Evolutionary conservation across 53 echinoderm and acorn worm species (phyloP).

Genomic region (Luidia sarsii): DNA sequence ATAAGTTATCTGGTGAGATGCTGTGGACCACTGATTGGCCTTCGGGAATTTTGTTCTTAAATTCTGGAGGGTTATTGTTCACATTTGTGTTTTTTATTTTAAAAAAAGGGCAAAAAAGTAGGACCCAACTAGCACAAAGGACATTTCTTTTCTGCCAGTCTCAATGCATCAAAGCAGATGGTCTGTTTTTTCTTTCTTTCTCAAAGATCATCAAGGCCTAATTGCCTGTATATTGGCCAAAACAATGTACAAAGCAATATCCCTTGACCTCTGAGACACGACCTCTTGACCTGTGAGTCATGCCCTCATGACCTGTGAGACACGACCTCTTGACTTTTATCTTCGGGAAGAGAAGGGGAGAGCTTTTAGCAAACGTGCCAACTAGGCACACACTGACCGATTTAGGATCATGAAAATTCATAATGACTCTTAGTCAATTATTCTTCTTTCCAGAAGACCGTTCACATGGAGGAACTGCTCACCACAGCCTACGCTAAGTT

Average conservation of each 20-base stretch:
- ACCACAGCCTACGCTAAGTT: too few relatives aligned
- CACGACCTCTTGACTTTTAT: background rate
- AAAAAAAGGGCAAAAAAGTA: background rate
- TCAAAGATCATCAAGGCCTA: too few relatives aligned
- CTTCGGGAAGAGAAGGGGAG: background rate
- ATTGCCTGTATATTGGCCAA: background rate
- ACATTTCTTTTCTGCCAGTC: background rate
- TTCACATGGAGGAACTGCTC: constrained; percentile 85
- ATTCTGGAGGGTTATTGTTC: too few relatives aligned
- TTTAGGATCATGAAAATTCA: background rate
- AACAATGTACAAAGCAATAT: background rate
- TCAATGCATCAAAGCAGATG: background rate
- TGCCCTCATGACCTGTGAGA: background rate
- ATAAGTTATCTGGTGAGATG: too few relatives aligned
- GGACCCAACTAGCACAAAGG: background rate
- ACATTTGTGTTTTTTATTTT: background rate
- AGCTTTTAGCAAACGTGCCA: too few relatives aligned
- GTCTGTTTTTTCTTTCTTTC: too few relatives aligned
- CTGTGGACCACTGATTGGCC: too few relatives aligned
- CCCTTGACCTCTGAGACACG: too few relatives aligned
- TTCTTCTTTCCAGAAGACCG: constrained; percentile 62
- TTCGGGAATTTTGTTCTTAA: too few relatives aligned
- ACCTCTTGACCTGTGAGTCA: too few relatives aligned
- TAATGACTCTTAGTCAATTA: background rate
- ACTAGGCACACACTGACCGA: too few relatives aligned